Conservation (phyloP, 2,888 invertebrate species). For the Colostygia pectinataria region DNA sequence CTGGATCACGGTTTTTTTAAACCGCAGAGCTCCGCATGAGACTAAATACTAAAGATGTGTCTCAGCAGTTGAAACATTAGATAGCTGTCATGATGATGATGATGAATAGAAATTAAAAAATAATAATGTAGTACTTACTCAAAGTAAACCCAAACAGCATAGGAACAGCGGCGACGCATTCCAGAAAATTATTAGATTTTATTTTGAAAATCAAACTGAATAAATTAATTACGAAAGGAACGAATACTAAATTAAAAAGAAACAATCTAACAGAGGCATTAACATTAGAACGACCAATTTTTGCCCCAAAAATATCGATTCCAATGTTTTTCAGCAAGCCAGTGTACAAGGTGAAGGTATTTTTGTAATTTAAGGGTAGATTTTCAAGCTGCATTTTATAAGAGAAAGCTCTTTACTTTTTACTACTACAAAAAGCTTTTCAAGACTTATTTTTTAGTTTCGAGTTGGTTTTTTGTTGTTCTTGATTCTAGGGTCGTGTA, state of each 20-base stretch:
- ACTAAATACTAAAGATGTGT: no score
- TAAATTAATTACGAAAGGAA: constrained; percentile 28
- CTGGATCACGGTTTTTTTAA: no score
- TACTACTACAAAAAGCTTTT: no score
- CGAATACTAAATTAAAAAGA: constrained; percentile 25
- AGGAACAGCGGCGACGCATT: constrained; percentile 33
- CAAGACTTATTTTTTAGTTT: no score
- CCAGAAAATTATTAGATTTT: constrained; percentile 34
- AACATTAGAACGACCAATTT: not conserved
- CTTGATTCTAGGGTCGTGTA: no score
- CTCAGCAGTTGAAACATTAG: no score
- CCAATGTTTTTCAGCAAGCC: constrained; percentile 32
- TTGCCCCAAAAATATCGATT: constrained; percentile 29
- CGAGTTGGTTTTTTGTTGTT: no score
- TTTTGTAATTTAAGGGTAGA: constrained; percentile 31
- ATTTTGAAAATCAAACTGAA: constrained; percentile 28
- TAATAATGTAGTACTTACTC: constrained; percentile 31
- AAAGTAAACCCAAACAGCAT: constrained; percentile 29
- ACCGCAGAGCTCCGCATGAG: no score
- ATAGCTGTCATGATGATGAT: no score
- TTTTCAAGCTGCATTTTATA: constrained; percentile 1
- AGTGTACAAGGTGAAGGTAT: constrained; percentile 29
- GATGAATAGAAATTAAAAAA: no score
- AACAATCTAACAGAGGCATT: constrained; percentile 25
- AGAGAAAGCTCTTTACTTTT: no score